A percentile compares a stretch with the other conserved stretches of the same genome.
These are phyloP conservation scores for Drosophila melanica DNA, from an alignment of 1,140 invertebrate genomes.

Conservation along the genomic window DNA sequence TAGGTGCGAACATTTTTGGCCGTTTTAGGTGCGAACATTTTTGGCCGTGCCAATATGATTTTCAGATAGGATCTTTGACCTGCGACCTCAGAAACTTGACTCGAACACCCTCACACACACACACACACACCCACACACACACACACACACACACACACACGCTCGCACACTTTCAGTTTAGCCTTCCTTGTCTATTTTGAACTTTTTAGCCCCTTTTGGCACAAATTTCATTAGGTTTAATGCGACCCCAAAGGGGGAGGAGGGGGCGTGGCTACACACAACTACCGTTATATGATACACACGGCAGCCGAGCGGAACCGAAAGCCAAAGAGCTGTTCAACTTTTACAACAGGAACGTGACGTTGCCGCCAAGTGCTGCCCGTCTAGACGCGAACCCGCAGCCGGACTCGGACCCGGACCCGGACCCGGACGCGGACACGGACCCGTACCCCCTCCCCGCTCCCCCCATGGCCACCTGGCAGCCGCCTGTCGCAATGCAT, in stretches of 20 bases:
- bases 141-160: not conserved
- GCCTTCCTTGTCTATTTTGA: conserved; percentile 29
- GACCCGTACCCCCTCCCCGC: too few species aligned
- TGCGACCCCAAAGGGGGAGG: conserved; percentile 13
- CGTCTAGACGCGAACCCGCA: conserved; percentile 19
- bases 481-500: conserved; percentile 58
- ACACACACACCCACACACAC: not conserved
- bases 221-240: conserved; percentile 76
- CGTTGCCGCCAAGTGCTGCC: conserved; percentile 37
- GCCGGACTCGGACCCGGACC: not conserved
- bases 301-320: not conserved
- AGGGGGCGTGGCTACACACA: conserved; percentile 35
- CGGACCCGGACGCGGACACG: not conserved
- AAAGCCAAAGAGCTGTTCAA: conserved; percentile 26
- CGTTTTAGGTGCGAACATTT: conserved; percentile 49
- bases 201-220: conserved; percentile 4
- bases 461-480: not conserved
- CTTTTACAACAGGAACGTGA: conserved; percentile 73
- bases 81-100: not conserved
- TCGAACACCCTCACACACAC: not conserved
- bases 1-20: conserved; percentile 57
- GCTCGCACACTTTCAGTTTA: conserved; percentile 1
- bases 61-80: conserved; percentile 61
- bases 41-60: conserved; percentile 72
- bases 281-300: conserved; percentile 44